phyloP scores from a whole-genome alignment of 1,140 invertebrate species.

The Pogonus chalceus region DNA sequence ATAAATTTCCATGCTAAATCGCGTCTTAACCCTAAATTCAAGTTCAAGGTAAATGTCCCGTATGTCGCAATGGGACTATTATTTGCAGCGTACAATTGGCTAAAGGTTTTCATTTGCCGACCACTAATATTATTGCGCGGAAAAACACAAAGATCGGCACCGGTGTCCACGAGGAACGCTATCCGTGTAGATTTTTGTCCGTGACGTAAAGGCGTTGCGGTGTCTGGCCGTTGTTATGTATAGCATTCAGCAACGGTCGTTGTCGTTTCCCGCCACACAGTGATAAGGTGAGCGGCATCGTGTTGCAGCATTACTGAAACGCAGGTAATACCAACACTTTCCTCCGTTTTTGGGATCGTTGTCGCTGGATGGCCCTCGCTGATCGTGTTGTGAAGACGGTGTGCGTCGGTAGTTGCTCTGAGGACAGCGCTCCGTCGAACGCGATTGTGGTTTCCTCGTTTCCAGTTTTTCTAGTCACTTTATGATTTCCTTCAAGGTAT shows the following conservation, averaged over 20 bases:
- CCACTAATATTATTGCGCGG: slow-evolving; percentile 4
- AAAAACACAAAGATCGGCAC: slow-evolving; percentile 17
- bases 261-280: too few relatives aligned
- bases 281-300: too few relatives aligned
- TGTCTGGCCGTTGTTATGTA: slow-evolving; percentile 17
- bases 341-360: too few relatives aligned
- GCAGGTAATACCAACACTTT: too few relatives aligned
- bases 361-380: slow-evolving; percentile 12
- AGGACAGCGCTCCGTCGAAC: slow-evolving; percentile 6
- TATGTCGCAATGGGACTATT: slow-evolving; percentile 19
- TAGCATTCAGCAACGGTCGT: too few relatives aligned
- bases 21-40: slow-evolving; percentile 19
- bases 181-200: background rate
- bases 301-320: too few relatives aligned
- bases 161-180: slow-evolving; percentile 16
- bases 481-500: too few relatives aligned
- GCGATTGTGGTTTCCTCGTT: slow-evolving; percentile 14
- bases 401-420: slow-evolving; percentile 2
- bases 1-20: slow-evolving; percentile 20
- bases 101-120: background rate
- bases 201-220: slow-evolving; percentile 18
- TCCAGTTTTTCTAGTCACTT: too few relatives aligned
- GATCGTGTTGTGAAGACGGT: slow-evolving; percentile 17
- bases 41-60: slow-evolving; percentile 10
- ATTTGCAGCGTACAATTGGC: slow-evolving; percentile 19